phyloP scores from a whole-genome alignment of 2,113 vertebrate genomes.

The Amphiprion ocellaris region DNA sequence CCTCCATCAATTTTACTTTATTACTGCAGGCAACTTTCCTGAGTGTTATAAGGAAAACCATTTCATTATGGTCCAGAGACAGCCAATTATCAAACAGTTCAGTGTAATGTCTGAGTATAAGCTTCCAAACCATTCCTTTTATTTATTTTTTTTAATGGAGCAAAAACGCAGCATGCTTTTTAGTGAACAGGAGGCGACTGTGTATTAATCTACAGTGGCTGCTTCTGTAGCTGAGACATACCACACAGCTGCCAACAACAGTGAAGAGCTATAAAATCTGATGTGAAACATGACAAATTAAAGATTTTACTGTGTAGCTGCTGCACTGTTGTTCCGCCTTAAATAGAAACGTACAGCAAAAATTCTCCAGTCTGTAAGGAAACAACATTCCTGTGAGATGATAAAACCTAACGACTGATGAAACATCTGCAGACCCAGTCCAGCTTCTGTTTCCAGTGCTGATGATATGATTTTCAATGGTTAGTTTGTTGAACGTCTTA shows the following conservation, averaged over 20 bases:
- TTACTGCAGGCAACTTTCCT: background rate
- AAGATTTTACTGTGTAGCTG: constrained; percentile 2
- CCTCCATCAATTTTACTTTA: background rate
- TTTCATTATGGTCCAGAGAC: constrained; percentile 19
- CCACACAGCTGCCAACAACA: background rate
- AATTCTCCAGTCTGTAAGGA: background rate
- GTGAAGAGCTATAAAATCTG: background rate
- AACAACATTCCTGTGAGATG: background rate
- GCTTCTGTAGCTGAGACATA: constrained; percentile 5
- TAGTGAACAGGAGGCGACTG: background rate
- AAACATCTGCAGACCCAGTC: background rate
- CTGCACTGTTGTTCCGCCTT: background rate
- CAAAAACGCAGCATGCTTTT: background rate
- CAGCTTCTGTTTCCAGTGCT: background rate
- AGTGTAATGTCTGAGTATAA: background rate
- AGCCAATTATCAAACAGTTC: constrained; percentile 10
- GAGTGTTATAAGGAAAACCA: background rate
- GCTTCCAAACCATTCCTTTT: constrained; percentile 4
- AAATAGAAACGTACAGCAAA: background rate
- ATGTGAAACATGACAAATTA: constrained; percentile 7
- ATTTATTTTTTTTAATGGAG: background rate
- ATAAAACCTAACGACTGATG: background rate
- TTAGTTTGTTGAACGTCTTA: background rate
- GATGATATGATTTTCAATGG: background rate
- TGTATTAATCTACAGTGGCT: background rate